Percentiles rank a stretch among this genome's conserved stretches.
Conservation (phyloP, 2,797 vertebrate species). For the Phataginus tetradactyla region DNA sequence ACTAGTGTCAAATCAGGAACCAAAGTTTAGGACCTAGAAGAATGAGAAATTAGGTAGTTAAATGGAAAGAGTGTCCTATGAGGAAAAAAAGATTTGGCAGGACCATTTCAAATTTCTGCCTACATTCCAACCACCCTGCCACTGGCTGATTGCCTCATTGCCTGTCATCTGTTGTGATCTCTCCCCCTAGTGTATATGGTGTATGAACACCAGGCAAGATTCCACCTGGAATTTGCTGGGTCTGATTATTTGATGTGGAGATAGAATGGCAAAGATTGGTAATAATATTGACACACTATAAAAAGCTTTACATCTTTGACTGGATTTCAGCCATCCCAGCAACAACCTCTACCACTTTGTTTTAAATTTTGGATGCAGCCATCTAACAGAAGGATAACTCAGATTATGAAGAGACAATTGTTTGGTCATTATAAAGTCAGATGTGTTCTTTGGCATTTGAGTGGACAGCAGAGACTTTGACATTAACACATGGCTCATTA, state of each 20-base stretch:
- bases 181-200: conserved; percentile 71
- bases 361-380: conserved; percentile 85
- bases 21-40: conserved; percentile 59
- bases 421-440: conserved; percentile 87
- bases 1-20: background rate
- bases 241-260: conserved; percentile 68
- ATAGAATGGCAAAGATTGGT: conserved; percentile 76
- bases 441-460: conserved; percentile 86
- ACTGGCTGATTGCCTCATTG: conserved; percentile 70
- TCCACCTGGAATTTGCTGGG: conserved; percentile 76
- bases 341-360: conserved; percentile 66
- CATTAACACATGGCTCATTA: conserved; percentile 85
- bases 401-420: conserved; percentile 85
- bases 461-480: conserved; percentile 85
- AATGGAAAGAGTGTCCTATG: conserved; percentile 52
- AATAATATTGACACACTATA: conserved; percentile 76
- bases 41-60: conserved; percentile 43
- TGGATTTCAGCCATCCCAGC: conserved; percentile 81
- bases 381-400: conserved; percentile 85
- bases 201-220: conserved; percentile 78
- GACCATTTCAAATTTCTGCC: conserved; percentile 73
- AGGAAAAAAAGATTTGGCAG: conserved; percentile 63
- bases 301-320: conserved; percentile 78
- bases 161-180: conserved; percentile 83
- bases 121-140: conserved; percentile 52